Base-by-base conservation (phyloP, 2,888 invertebrate genomes). In the Deilephila elpenor region DNA sequence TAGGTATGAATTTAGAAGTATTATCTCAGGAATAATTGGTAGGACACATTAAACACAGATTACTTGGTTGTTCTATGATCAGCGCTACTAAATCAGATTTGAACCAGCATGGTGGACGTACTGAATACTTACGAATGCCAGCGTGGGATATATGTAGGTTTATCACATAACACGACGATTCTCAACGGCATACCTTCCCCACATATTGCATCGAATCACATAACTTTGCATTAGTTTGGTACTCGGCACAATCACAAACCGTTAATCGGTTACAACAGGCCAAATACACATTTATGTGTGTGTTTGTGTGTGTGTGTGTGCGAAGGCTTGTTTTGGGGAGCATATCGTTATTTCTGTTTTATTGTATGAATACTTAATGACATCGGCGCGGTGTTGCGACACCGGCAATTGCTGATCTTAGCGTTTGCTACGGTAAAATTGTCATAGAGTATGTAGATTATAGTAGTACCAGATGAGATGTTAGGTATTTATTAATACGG, bases 321-420 rank as follows among this genome's bases (percentile, higher is more conserved):
- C 56, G 37, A 25, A 72, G 25, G 64, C 71, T 71, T 51, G 61
- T 84, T 86, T 88, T 85, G 83, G 88, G 84, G 79, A 83, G 86
- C 88, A 89, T 91, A 89, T 92, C 89, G 90, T 93, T 93, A 91
- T 93, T 91, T 92, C 89, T 91, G 86, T 92, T 93, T 93, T 94
- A 93, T 93, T 93, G 91, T 91, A 90, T 91, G 93, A 92, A 93
- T 93, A 93, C 87, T 83, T 91, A 91, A 93, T 93, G 90, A 84
- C 79, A 81, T 80, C 78, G 85, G 79, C 80, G 79, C 79, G 82
- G 75, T 78, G 83, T 93, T 93, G 90, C 93, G 91, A 92, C 93
- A 93, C 81, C 86, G 87, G 88, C 91, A 91, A 92, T 93, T 92
- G 92, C 89, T 88, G 88, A 87, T 84, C 87, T 89, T 85, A 83